A percentile compares a stretch with the other conserved stretches of the same genome.
phyloP scores from a whole-genome alignment of 2,888 invertebrate species.

The Philereme vetulata region DNA sequence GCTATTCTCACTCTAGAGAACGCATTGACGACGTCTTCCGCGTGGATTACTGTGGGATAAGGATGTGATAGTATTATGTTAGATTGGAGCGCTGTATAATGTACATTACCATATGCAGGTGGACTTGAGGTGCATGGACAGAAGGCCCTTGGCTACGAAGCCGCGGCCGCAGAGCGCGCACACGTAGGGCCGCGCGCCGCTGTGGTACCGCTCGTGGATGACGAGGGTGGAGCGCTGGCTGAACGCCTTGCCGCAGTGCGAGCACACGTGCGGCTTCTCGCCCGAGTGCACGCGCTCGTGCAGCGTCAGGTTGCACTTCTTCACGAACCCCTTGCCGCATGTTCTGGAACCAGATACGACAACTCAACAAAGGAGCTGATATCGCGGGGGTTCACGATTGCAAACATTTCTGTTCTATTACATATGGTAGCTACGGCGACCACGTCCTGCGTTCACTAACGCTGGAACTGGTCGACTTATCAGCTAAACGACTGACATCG shows the following conservation, averaged over 20 bases:
- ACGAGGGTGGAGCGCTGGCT: constrained; percentile 84
- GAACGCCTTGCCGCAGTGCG: constrained; percentile 85
- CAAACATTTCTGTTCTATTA: too few relatives aligned
- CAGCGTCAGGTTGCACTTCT: constrained; percentile 83
- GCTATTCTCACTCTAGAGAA: too few relatives aligned
- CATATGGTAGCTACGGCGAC: too few relatives aligned
- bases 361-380: background rate
- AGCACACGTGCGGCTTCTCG: constrained; percentile 85
- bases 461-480: too few relatives aligned
- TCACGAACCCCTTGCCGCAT: constrained; percentile 84
- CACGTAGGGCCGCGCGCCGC: constrained; percentile 83
- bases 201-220: constrained; percentile 85
- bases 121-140: constrained; percentile 85
- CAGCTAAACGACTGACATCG: too few relatives aligned
- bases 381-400: background rate
- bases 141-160: constrained; percentile 85
- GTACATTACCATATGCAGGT: constrained; percentile 65
- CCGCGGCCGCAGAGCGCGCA: constrained; percentile 85
- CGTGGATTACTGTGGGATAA: too few relatives aligned
- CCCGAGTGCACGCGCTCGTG: constrained; percentile 86
- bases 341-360: constrained; percentile 47
- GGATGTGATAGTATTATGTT: too few relatives aligned
- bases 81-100: too few relatives aligned
- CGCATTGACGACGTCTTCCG: too few relatives aligned
- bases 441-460: too few relatives aligned